phyloP scores from a whole-genome alignment of 2,113 vertebrate genomes.

The Casuarius casuarius region DNA sequence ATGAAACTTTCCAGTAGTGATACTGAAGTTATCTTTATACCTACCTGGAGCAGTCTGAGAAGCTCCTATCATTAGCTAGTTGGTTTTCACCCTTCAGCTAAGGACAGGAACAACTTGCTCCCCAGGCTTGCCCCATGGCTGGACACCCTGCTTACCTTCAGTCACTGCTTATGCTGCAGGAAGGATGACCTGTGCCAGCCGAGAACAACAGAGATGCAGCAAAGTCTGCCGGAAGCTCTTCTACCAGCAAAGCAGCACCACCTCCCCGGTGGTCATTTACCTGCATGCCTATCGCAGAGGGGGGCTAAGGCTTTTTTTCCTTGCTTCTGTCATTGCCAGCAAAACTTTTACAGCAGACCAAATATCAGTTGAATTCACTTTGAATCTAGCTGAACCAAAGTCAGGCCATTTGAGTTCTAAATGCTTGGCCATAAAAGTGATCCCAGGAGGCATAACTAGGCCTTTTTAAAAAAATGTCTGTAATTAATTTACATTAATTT shows the following conservation, averaged over 20 bases:
- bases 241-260: neutral
- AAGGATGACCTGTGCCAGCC: neutral
- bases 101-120: neutral
- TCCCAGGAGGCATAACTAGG: neutral
- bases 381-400: neutral
- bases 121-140: neutral
- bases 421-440: neutral
- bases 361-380: neutral
- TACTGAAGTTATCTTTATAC: neutral
- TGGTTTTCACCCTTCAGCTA: neutral
- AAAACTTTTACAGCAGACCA: neutral
- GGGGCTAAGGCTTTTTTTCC: neutral
- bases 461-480: neutral
- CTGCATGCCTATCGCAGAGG: neutral
- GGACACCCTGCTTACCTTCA: neutral
- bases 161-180: neutral
- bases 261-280: neutral
- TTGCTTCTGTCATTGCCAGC: neutral
- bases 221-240: neutral
- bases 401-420: neutral
- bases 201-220: neutral
- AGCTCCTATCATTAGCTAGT: neutral
- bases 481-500: constrained; percentile 1
- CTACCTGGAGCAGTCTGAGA: neutral
- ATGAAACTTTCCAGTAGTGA: neutral